These are phyloP conservation scores for Drosophila paulistorum DNA, from an alignment of 1,140 invertebrate species.

Conservation along the genomic window DNA sequence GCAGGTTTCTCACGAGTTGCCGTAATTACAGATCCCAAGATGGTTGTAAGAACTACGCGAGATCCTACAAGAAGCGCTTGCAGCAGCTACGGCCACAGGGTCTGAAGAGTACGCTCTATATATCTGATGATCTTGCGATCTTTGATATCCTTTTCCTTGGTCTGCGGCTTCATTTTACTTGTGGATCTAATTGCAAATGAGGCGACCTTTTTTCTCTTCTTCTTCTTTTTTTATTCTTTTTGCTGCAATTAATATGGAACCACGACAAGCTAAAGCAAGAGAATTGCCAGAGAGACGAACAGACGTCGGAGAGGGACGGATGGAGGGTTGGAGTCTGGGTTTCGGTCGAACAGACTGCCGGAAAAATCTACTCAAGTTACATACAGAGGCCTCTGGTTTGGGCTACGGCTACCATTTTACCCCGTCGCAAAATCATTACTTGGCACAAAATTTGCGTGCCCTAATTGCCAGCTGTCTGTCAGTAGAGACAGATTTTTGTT, in stretches of 20 bases:
- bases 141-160: slow-evolving; percentile 40
- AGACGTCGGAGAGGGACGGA: slow-evolving; percentile 25
- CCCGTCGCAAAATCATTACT: slow-evolving; percentile 57
- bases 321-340: slow-evolving; percentile 30
- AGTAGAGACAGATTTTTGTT: slow-evolving; percentile 21
- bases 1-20: slow-evolving; percentile 54
- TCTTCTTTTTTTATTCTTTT: slow-evolving; percentile 26
- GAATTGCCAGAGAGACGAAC: neutral
- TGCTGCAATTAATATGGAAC: slow-evolving; percentile 79
- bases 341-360: slow-evolving; percentile 68
- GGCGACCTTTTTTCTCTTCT: slow-evolving; percentile 51
- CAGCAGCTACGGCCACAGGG: neutral
- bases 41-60: slow-evolving; percentile 25
- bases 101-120: slow-evolving; percentile 38
- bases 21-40: slow-evolving; percentile 53
- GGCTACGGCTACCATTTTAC: slow-evolving; percentile 36
- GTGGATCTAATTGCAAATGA: slow-evolving; percentile 74
- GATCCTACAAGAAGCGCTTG: no score
- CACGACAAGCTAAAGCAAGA: slow-evolving; percentile 49
- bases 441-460: slow-evolving; percentile 69
- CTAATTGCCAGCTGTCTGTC: slow-evolving; percentile 61
- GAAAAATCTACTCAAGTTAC: slow-evolving; percentile 79
- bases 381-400: slow-evolving; percentile 41
- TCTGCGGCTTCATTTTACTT: slow-evolving; percentile 75
- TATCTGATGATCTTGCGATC: slow-evolving; percentile 58